A percentile compares a stretch with the other conserved stretches of the same genome.
Evolutionary conservation across 2,113 vertebrate genomes (phyloP).

Genomic region (Ptilorrhoa leucosticta): DNA sequence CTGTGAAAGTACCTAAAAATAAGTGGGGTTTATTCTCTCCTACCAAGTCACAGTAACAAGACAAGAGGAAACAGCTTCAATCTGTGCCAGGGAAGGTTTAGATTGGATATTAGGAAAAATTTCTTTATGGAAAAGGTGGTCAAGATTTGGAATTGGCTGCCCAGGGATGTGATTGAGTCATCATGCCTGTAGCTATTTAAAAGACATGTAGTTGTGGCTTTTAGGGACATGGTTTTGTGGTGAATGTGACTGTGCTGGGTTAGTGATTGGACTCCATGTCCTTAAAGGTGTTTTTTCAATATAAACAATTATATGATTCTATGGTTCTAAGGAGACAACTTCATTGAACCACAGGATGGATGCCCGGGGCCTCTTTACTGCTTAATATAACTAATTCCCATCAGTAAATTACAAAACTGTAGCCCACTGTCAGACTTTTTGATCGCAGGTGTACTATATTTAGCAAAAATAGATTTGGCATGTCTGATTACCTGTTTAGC

Average conservation of each 20-base stretch:
- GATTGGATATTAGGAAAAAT: background rate
- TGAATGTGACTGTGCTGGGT: accelerated
- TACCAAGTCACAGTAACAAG: background rate
- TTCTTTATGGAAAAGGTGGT: no score
- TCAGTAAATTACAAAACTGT: background rate
- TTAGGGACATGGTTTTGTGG: background rate
- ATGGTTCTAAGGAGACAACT: background rate
- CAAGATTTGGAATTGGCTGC: background rate
- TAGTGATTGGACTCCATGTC: background rate
- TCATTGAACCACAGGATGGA: background rate
- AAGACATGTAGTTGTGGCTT: background rate
- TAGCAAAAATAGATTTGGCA: background rate
- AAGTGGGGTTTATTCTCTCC: background rate
- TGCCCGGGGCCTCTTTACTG: background rate
- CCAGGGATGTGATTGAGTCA: background rate
- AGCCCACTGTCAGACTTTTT: background rate
- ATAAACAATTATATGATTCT: background rate
- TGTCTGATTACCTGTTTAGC: slow-evolving; percentile 21
- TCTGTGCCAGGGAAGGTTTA: background rate
- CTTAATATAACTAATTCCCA: background rate
- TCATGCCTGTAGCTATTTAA: background rate
- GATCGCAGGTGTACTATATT: background rate
- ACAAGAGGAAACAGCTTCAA: background rate
- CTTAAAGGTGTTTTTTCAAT: background rate
- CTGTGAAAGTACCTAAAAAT: background rate